Base-by-base conservation (phyloP, 2,888 invertebrate genomes). In the Lycocerus yunnanus region DNA sequence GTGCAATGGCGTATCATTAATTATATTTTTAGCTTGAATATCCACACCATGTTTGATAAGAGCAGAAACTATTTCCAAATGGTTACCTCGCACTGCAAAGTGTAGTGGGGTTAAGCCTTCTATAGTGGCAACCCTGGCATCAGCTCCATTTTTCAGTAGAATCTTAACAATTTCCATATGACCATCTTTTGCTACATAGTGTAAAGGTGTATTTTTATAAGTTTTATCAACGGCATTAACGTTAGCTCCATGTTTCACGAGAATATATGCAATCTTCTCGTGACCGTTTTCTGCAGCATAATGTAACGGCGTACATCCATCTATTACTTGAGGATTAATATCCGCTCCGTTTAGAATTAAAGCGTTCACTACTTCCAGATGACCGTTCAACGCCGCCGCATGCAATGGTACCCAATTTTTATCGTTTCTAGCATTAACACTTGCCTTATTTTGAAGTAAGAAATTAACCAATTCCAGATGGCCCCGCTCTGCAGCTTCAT, bases 81-180 rank as follows among this genome's bases (percentile, higher is more conserved):
- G 94, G 84, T 95, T 94, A 84, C 96, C 96, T 85, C 95, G 95
- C 11, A 95, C 95, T 13, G 95, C 95, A 68, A 96, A 95, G 84
- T 96, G 96, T 15, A 96, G 87, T 0, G 95, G 93, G 60, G 95
- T 94, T 84, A 95, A 95, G 77, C 92, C 92, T 68, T 94, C 93
- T 74, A 93, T 92, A 86, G 96, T 96, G 4, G 94, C 89, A 21
- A 13, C 27, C 3, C 1, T 10, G 3, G 27, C 27, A 13, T 27
- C 3, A 4, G 27, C 27, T 27, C 13, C 13, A 11, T 27, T 27
- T 1, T 27, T 27, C 13, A 27, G 27, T 3, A 27, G 13, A 27
- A 13, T 4, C 27, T 27, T 27, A 11, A 27, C 27, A 27, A 27
- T 27, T 27, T 11, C 13, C 13, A 13, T 4, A 4, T 27, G 27